Evolutionary conservation across 2,113 vertebrate genomes (phyloP).

Genomic region (Hiodon alosoides): DNA sequence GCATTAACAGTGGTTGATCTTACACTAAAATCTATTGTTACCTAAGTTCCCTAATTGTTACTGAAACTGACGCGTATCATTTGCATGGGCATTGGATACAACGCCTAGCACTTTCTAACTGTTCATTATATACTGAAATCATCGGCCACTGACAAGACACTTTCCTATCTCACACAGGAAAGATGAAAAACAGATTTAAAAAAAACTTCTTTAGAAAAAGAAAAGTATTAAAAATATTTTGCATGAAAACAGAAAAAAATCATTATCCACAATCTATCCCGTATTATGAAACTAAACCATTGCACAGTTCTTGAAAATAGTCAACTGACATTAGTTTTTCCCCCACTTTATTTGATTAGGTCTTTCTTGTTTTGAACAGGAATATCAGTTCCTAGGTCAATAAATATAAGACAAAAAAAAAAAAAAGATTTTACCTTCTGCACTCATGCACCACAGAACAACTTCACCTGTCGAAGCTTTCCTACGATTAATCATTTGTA

Average conservation of each 20-base stretch:
- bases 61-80: too few species aligned
- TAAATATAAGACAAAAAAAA: background rate
- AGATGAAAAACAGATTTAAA: background rate
- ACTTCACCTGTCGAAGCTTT: background rate
- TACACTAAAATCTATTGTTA: background rate
- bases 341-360: background rate
- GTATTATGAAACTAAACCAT: too few species aligned
- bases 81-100: background rate
- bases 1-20: background rate
- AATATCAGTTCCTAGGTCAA: background rate
- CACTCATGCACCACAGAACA: too few species aligned
- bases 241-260: background rate
- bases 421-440: background rate
- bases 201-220: background rate
- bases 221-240: background rate
- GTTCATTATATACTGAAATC: background rate
- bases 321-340: background rate
- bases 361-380: background rate
- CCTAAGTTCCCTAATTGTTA: background rate
- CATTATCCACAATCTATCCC: background rate
- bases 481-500: conserved; percentile 2
- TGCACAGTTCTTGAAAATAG: too few species aligned
- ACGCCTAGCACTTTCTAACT: background rate
- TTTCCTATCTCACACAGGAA: background rate
- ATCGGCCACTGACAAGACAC: background rate